These are phyloP conservation scores for Chloroclysta siterata DNA, from an alignment of 2,888 invertebrate species.

Conservation along the genomic window DNA sequence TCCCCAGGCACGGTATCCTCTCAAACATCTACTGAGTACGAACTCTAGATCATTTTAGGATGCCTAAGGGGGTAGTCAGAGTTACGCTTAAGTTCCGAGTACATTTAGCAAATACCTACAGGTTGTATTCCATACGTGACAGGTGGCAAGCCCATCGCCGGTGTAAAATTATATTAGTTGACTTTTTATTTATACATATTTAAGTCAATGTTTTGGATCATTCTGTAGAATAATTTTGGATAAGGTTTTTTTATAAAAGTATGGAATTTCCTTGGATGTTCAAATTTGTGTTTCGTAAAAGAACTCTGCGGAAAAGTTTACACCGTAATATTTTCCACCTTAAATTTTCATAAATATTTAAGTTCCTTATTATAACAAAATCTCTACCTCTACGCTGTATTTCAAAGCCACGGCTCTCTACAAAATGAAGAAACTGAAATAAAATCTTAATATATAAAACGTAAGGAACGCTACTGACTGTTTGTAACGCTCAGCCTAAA, in stretches of 20 bases:
- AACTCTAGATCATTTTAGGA: too few relatives aligned
- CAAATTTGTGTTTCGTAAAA: background rate
- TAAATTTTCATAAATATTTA: slow-evolving; percentile 29
- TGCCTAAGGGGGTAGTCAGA: too few relatives aligned
- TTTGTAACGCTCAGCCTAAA: background rate
- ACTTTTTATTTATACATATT: too few relatives aligned
- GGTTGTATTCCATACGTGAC: too few relatives aligned
- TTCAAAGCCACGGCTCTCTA: slow-evolving; percentile 4
- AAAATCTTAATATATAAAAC: background rate
- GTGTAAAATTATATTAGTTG: too few relatives aligned
- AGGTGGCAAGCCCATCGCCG: too few relatives aligned
- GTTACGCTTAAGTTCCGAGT: too few relatives aligned
- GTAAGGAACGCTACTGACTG: background rate
- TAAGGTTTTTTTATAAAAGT: background rate
- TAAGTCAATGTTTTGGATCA: too few relatives aligned
- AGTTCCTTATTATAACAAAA: slow-evolving; percentile 27
- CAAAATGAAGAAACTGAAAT: slow-evolving; percentile 21
- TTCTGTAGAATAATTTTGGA: too few relatives aligned
- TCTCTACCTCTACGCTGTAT: slow-evolving; percentile 5
- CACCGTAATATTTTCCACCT: slow-evolving; percentile 15
- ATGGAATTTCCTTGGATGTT: background rate
- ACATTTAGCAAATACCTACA: too few relatives aligned
- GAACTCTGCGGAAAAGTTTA: background rate
- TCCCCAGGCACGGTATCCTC: too few relatives aligned
- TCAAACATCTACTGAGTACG: too few relatives aligned